Conservation (phyloP, 1,140 invertebrate species). For the Zaprionus camerounensis region DNA sequence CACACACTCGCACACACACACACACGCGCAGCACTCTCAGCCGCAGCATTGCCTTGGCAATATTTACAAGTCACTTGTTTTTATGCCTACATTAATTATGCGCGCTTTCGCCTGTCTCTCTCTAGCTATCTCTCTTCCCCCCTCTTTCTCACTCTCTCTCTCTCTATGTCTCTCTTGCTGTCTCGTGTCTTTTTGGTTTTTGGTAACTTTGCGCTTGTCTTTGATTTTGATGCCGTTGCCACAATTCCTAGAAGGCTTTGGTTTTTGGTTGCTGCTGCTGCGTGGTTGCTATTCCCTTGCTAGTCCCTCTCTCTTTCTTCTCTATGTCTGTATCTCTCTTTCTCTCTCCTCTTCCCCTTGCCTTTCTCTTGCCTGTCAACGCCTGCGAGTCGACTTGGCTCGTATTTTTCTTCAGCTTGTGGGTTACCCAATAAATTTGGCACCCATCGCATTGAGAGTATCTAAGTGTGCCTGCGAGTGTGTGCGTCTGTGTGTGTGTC, state of each 20-base stretch:
- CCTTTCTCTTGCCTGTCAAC: conserved; percentile 13
- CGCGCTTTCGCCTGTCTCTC: conserved; percentile 55
- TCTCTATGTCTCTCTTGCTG: conserved; percentile 31
- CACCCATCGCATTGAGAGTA: conserved; percentile 37
- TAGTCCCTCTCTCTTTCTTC: not conserved
- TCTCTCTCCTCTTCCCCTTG: not conserved
- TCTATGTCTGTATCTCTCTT: not conserved
- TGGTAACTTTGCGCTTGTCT: conserved; percentile 63
- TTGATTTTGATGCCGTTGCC: conserved; percentile 77
- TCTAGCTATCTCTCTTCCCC: not conserved
- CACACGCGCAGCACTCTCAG: conserved; percentile 26
- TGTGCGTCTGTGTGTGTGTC: not conserved
- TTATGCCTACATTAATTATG: conserved; percentile 83
- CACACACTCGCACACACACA: conserved; percentile 26
- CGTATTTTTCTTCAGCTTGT: conserved; percentile 65
- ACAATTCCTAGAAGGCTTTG: conserved; percentile 70
- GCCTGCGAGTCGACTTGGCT: conserved; percentile 20
- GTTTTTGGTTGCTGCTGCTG: conserved; percentile 46
- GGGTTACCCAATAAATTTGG: conserved; percentile 69
- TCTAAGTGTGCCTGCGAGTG: not conserved
- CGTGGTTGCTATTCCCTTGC: conserved; percentile 37
- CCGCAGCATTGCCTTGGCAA: conserved; percentile 68
- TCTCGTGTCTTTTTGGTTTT: conserved; percentile 63
- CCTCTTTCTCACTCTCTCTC: not conserved
- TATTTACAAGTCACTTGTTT: conserved; percentile 83